These are phyloP conservation scores for Rallus limicola DNA, from an alignment of 2,113 vertebrate species.

Conservation along the genomic window DNA sequence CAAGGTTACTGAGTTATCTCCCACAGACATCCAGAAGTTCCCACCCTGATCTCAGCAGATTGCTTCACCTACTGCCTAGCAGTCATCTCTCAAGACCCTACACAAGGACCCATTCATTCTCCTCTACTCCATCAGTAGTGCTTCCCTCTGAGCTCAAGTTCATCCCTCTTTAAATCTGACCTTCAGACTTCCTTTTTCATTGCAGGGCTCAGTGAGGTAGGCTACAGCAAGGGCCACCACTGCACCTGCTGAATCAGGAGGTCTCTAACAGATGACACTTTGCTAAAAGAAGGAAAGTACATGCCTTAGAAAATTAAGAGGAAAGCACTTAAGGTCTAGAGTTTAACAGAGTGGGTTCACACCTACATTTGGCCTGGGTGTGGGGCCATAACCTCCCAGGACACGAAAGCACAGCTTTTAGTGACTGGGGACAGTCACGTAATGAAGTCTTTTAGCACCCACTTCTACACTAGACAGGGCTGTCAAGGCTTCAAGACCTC, in stretches of 20 bases:
- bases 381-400: background rate
- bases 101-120: background rate
- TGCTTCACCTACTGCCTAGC: background rate
- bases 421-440: background rate
- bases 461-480: background rate
- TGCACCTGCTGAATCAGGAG: background rate
- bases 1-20: background rate
- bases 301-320: background rate
- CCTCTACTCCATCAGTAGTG: background rate
- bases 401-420: background rate
- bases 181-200: background rate
- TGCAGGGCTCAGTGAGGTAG: background rate
- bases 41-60: background rate
- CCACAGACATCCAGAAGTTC: background rate
- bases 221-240: background rate
- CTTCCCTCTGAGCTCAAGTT: background rate
- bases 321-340: background rate
- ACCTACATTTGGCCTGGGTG: background rate
- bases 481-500: background rate
- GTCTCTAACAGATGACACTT: background rate
- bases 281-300: background rate
- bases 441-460: background rate
- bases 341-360: background rate
- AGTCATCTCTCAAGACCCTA: background rate
- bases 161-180: background rate